Evolutionary conservation across 2,888 invertebrate genomes (phyloP).

Genomic region (Xestobium rufovillosum): DNA sequence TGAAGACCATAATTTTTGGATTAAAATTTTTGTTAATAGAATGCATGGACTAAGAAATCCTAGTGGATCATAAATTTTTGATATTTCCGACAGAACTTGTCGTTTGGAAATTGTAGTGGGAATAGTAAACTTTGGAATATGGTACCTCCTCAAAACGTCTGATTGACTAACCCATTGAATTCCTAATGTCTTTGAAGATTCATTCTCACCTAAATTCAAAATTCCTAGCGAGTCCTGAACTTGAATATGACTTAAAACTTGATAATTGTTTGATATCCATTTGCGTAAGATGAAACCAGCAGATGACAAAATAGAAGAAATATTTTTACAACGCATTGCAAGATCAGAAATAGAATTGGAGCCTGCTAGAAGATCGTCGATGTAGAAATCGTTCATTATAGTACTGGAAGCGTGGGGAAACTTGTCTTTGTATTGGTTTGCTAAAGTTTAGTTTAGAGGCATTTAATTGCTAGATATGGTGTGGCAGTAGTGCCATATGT

Average conservation of each 20-base stretch:
- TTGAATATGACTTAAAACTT: background rate
- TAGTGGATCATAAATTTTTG: slow-evolving; percentile 5
- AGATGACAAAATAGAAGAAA: background rate
- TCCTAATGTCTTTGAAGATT: background rate
- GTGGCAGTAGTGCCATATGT: too few species aligned
- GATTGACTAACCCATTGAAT: background rate
- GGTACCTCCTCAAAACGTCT: background rate
- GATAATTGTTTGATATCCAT: slow-evolving; percentile 1
- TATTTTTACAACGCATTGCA: background rate
- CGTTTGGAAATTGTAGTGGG: background rate
- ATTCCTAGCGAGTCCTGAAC: background rate
- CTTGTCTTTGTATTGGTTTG: background rate
- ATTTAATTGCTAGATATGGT: slow-evolving; percentile 6
- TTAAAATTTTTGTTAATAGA: background rate
- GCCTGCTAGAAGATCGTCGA: slow-evolving; percentile 12
- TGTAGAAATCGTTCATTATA: slow-evolving; percentile 10
- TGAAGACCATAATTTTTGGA: slow-evolving; percentile 5
- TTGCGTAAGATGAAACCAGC: background rate
- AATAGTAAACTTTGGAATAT: background rate
- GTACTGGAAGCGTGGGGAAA: slow-evolving; percentile 2
- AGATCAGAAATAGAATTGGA: background rate
- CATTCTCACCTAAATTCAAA: background rate
- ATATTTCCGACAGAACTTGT: background rate
- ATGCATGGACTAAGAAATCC: background rate
- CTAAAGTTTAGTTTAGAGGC: slow-evolving; percentile 4